Evolutionary conservation across 2,113 vertebrate species (phyloP).

Genomic region (Elachura formosa): DNA sequence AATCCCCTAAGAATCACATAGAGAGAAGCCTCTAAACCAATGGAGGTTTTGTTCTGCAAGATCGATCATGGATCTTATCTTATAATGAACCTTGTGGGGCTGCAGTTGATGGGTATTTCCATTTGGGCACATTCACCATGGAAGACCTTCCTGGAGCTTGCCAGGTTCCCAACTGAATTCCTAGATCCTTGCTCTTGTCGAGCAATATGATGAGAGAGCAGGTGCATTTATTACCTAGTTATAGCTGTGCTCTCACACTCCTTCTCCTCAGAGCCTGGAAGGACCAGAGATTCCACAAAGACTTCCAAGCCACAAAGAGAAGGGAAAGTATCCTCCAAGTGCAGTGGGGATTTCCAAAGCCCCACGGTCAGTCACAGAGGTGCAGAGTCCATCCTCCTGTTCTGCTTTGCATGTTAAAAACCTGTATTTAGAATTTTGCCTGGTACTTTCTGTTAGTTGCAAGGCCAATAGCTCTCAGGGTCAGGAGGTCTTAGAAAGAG

Average conservation of each 20-base stretch:
- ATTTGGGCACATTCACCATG: background rate
- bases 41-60: background rate
- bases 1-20: background rate
- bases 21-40: background rate
- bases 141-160: background rate
- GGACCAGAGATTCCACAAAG: background rate
- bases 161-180: background rate
- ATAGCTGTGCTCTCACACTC: background rate
- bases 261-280: background rate
- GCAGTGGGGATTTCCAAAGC: rapidly evolving
- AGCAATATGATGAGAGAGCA: background rate
- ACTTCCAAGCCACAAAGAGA: background rate
- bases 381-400: background rate
- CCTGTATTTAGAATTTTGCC: background rate
- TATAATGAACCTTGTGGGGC: background rate
- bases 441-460: background rate
- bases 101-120: background rate
- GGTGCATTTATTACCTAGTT: background rate
- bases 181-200: background rate
- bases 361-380: background rate
- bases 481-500: background rate
- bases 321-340: background rate
- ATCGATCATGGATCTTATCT: background rate
- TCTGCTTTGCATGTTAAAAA: background rate
- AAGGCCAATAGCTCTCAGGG: background rate